Conservation (phyloP, 2,113 vertebrate species). For the Rynchops niger region DNA sequence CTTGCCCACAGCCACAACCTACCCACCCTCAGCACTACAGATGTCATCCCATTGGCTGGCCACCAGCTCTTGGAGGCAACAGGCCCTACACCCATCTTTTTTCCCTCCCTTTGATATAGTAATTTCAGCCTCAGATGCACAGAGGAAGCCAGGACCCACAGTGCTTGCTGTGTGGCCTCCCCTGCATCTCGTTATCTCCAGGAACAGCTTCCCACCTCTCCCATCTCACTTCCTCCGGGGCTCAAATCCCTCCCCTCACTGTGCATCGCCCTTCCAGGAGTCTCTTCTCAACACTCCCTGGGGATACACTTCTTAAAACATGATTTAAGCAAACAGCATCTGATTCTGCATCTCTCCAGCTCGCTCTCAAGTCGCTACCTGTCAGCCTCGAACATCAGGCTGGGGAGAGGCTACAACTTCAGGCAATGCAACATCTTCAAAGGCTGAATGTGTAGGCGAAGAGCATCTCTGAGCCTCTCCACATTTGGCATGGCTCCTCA, state of each 20-base stretch:
- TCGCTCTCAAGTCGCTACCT: neutral
- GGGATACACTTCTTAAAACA: neutral
- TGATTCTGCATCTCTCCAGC: neutral
- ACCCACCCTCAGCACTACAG: neutral
- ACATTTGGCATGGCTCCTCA: neutral
- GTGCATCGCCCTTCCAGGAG: neutral
- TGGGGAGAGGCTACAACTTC: neutral
- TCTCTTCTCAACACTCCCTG: neutral
- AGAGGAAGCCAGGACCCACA: neutral
- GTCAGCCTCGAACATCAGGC: neutral
- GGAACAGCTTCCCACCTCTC: slow-evolving; percentile 17
- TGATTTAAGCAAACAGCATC: neutral
- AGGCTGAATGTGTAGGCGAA: neutral
- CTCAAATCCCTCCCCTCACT: neutral
- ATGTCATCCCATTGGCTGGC: neutral
- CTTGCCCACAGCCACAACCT: neutral
- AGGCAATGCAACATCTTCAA: neutral
- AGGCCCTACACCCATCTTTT: neutral
- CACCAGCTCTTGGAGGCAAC: neutral
- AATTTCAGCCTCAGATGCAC: neutral
- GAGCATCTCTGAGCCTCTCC: neutral
- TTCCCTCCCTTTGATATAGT: neutral
- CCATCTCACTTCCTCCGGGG: neutral
- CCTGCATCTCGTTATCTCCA: neutral
- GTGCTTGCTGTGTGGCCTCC: neutral